Conservation (phyloP, 1,140 invertebrate genomes). For the Drosophila saltans region DNA sequence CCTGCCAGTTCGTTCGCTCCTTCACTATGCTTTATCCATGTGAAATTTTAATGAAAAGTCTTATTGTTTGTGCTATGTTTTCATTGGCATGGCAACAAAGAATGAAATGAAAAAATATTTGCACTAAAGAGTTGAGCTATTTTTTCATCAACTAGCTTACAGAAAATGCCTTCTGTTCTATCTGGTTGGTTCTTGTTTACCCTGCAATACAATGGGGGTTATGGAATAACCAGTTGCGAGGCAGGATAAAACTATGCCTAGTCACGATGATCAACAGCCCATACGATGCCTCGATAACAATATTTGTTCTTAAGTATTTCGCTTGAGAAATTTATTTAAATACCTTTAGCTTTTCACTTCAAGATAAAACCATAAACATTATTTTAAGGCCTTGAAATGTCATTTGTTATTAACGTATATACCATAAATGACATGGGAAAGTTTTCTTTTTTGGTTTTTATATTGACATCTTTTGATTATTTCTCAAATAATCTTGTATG, state of each 20-base stretch:
- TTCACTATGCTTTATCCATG: background rate
- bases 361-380: background rate
- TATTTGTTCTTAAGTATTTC: background rate
- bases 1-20: too few species aligned
- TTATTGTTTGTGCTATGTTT: conserved; percentile 39
- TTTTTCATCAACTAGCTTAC: conserved; percentile 52
- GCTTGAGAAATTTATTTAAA: background rate
- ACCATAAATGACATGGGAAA: background rate
- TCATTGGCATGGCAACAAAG: conserved; percentile 38
- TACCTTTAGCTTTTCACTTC: background rate
- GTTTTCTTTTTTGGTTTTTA: background rate
- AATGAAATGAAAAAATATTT: conserved; percentile 25
- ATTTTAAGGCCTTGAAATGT: background rate
- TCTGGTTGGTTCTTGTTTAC: too few species aligned
- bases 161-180: background rate
- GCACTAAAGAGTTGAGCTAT: conserved; percentile 26
- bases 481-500: too few species aligned
- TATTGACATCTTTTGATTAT: too few species aligned
- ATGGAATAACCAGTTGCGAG: background rate
- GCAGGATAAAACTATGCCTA: too few species aligned
- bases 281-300: too few species aligned
- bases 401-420: too few species aligned
- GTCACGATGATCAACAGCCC: background rate
- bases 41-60: conserved; percentile 64
- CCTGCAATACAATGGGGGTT: background rate